Evolutionary conservation across 2,113 vertebrate genomes (phyloP).

Genomic region (Pelecanoides urinatrix): DNA sequence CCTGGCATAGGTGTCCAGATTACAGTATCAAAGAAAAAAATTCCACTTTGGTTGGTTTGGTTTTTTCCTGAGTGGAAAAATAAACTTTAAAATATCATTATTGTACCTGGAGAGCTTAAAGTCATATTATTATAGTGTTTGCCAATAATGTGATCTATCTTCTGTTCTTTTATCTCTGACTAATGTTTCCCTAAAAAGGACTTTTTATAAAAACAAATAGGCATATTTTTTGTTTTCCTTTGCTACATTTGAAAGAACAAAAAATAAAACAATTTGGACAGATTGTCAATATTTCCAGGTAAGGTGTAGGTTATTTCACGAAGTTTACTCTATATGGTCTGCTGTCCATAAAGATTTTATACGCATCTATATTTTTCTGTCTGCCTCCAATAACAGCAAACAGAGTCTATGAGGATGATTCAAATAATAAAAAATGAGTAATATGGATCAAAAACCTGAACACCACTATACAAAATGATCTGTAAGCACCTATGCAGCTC

Average conservation of each 20-base stretch:
- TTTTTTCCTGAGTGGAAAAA: not conserved
- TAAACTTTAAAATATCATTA: not conserved
- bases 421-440: not conserved
- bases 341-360: not conserved
- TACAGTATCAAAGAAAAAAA: not conserved
- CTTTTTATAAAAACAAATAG: not conserved
- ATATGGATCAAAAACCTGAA: not conserved
- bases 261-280: not conserved
- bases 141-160: not conserved
- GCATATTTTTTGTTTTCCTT: not conserved
- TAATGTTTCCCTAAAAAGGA: not conserved
- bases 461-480: not conserved
- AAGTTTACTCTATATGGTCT: not conserved
- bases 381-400: not conserved
- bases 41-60: not conserved
- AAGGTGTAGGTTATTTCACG: not conserved
- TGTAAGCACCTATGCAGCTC: not conserved
- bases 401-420: not conserved
- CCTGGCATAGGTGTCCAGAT: not conserved
- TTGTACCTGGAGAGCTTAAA: not conserved
- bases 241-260: not conserved
- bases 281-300: not conserved
- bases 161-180: not conserved
- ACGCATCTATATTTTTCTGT: not conserved
- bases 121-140: not conserved